Percentiles rank a stretch among this genome's conserved stretches.
These are phyloP conservation scores for Enteromius mattozi DNA, from an alignment of 2,797 vertebrate species.

Conservation along the genomic window DNA sequence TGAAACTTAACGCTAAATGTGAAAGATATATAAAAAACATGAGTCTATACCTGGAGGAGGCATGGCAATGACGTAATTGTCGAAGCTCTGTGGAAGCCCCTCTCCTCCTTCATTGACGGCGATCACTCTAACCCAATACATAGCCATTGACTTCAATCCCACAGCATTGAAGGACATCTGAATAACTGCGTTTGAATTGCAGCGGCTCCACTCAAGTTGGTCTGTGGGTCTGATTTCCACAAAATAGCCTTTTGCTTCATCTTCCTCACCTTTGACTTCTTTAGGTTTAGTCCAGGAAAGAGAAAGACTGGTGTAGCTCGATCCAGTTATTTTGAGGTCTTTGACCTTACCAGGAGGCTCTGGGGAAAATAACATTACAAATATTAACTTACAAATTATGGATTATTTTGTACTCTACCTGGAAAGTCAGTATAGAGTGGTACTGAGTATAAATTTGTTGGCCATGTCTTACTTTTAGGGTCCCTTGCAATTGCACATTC, in stretches of 20 bases:
- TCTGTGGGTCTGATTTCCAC: conserved; percentile 83
- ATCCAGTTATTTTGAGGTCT: conserved; percentile 83
- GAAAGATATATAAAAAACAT: background rate
- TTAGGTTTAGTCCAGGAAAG: conserved; percentile 86
- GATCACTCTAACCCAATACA: conserved; percentile 86
- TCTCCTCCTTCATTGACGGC: conserved; percentile 83
- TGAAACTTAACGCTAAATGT: background rate
- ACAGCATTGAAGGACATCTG: conserved; percentile 79
- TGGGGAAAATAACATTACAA: conserved; percentile 62
- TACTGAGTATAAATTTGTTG: background rate
- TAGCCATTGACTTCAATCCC: conserved; percentile 79
- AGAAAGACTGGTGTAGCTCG: conserved; percentile 79
- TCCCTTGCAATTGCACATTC: conserved; percentile 80
- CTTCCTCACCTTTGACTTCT: conserved; percentile 71
- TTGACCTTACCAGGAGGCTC: conserved; percentile 84
- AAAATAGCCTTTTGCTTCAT: conserved; percentile 83
- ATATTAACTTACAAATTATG: conserved; percentile 24
- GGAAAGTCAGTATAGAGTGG: background rate
- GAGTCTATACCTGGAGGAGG: conserved; percentile 77
- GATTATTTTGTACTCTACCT: background rate
- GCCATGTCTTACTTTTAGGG: conserved; percentile 80
- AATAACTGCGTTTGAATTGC: conserved; percentile 75
- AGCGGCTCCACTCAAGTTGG: conserved; percentile 82
- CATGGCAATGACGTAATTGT: conserved; percentile 75
- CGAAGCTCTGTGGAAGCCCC: conserved; percentile 78